Conservation (phyloP, 2,113 vertebrate genomes). For the Heterochromis multidens region DNA sequence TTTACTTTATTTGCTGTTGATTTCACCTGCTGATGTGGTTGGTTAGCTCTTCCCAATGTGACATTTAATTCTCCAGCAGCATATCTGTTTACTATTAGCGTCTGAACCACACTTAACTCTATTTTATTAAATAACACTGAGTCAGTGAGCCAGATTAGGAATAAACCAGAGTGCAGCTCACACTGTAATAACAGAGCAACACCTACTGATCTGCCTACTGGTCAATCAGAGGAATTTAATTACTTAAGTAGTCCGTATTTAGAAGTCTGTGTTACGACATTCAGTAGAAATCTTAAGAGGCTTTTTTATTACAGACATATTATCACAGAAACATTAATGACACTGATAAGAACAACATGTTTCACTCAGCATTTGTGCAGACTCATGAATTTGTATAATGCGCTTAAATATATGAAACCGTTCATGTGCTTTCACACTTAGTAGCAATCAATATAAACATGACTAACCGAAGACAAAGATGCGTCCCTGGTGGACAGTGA, state of each 20-base stretch:
- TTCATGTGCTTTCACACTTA: not conserved
- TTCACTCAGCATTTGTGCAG: not conserved
- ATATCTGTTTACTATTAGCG: not conserved
- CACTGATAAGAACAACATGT: not conserved
- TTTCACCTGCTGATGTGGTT: not conserved
- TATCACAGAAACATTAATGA: not conserved
- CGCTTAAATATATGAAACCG: not conserved
- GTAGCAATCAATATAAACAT: not conserved
- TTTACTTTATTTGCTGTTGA: not conserved
- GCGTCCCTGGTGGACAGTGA: constrained; percentile 69
- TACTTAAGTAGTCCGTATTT: not conserved
- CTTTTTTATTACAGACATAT: not conserved
- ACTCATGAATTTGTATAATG: not conserved
- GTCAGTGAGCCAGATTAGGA: not conserved
- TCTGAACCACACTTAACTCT: not conserved
- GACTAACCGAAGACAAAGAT: constrained; percentile 78
- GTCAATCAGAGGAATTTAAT: not conserved
- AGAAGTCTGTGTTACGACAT: not conserved
- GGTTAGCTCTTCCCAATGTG: not conserved
- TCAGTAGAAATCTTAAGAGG: not conserved
- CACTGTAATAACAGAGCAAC: not conserved
- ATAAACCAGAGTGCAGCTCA: not conserved
- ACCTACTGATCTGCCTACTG: not conserved
- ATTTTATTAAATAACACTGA: not conserved
- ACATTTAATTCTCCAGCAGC: not conserved